Percentiles rank a stretch among this genome's conserved stretches.
Evolutionary conservation across 1,140 invertebrate genomes (phyloP).

Genomic region (Bombus balteatus): DNA sequence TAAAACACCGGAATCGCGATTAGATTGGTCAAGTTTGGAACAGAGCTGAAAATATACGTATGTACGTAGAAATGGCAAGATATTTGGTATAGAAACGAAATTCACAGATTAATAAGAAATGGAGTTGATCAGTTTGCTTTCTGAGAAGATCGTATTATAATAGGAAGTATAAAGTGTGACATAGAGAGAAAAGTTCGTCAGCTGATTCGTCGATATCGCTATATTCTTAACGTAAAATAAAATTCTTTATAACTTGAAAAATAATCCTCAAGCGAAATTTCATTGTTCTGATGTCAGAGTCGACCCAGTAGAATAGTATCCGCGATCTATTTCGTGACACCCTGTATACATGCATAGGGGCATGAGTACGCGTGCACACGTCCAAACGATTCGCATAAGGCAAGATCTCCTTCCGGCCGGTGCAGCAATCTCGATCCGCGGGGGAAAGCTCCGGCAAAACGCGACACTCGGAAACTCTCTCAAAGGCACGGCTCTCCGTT

Average conservation of each 20-base stretch:
- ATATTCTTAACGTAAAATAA: too few relatives aligned
- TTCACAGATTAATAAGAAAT: too few relatives aligned
- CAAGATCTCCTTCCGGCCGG: slow-evolving; percentile 71
- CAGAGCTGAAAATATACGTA: too few relatives aligned
- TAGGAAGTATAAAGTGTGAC: too few relatives aligned
- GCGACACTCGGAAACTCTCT: neutral
- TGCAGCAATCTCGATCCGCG: slow-evolving; percentile 57
- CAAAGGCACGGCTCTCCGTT: neutral
- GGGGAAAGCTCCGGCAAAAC: slow-evolving; percentile 62
- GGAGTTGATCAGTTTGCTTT: too few relatives aligned
- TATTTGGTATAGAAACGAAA: too few relatives aligned
- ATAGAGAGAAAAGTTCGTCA: too few relatives aligned
- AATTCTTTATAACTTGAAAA: neutral
- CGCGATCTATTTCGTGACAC: neutral
- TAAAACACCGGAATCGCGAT: too few relatives aligned
- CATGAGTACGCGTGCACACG: slow-evolving; percentile 20
- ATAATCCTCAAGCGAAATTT: neutral
- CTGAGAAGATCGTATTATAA: too few relatives aligned
- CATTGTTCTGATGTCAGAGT: neutral
- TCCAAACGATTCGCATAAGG: slow-evolving; percentile 48
- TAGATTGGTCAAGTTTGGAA: too few relatives aligned
- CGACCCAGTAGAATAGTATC: neutral
- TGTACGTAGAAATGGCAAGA: too few relatives aligned
- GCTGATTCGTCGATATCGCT: too few relatives aligned
- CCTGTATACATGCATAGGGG: neutral